A percentile compares a stretch with the other conserved stretches of the same genome.
phyloP scores from a whole-genome alignment of 1,140 invertebrate genomes.

The Micrasema minimum region DNA sequence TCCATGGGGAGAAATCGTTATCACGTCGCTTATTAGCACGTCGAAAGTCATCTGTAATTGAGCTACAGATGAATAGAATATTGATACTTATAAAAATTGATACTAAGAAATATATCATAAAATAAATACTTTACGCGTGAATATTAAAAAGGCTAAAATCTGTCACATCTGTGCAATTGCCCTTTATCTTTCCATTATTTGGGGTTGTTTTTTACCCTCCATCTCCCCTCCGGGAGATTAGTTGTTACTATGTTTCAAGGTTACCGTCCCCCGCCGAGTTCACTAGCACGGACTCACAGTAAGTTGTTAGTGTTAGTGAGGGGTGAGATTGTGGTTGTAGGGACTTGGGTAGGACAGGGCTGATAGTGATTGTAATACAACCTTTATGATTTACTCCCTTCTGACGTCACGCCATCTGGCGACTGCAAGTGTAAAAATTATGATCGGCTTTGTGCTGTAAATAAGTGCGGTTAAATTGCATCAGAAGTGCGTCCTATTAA shows the following conservation, averaged over 20 bases:
- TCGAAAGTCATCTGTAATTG: too few relatives aligned
- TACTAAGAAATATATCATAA: too few relatives aligned
- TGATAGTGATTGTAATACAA: conserved; percentile 1
- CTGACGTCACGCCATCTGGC: conserved; percentile 19
- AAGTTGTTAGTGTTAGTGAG: background rate
- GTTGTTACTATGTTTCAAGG: conserved; percentile 34
- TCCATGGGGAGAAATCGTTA: too few relatives aligned
- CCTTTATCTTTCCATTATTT: conserved; percentile 1
- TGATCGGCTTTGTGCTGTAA: too few relatives aligned
- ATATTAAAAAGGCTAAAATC: too few relatives aligned
- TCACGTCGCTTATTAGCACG: too few relatives aligned
- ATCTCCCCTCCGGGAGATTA: conserved; percentile 21
- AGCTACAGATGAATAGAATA: too few relatives aligned
- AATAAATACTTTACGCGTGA: too few relatives aligned
- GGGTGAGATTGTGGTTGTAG: background rate
- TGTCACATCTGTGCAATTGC: too few relatives aligned
- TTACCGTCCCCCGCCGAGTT: conserved; percentile 31
- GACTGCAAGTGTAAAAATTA: conserved; percentile 12
- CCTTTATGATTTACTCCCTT: conserved; percentile 33
- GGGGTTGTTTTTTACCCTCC: conserved; percentile 35
- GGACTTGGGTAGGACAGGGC: background rate
- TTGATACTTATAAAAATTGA: too few relatives aligned
- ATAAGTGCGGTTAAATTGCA: too few relatives aligned
- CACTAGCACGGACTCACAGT: background rate
- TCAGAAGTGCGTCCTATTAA: too few relatives aligned